Evolutionary conservation across 2,797 vertebrate species (phyloP).

Genomic region (Sebastes oblongus): DNA sequence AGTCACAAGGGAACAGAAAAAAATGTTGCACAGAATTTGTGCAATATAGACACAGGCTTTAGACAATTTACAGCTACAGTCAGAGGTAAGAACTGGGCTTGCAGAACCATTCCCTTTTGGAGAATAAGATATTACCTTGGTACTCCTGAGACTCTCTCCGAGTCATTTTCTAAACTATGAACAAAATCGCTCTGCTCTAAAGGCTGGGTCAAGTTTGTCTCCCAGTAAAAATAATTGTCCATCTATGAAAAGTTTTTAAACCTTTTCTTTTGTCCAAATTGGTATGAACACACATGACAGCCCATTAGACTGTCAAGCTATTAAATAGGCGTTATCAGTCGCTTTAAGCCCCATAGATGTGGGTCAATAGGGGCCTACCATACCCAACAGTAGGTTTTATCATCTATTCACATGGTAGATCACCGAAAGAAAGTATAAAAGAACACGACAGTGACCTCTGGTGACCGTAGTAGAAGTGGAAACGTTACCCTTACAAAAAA

Average conservation of each 20-base stretch:
- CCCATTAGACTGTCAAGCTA: neutral
- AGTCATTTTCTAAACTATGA: constrained; percentile 7
- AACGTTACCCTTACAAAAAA: too few species aligned
- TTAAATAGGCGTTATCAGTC: too few species aligned
- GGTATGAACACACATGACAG: neutral
- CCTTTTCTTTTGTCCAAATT: constrained; percentile 12
- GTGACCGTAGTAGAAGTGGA: too few species aligned
- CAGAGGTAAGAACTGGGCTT: neutral
- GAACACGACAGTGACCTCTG: too few species aligned
- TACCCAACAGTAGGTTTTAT: too few species aligned
- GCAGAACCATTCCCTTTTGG: neutral
- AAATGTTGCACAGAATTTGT: constrained; percentile 13
- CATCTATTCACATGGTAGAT: too few species aligned
- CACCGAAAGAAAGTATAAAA: too few species aligned
- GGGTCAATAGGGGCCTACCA: too few species aligned
- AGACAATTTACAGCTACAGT: constrained; percentile 4
- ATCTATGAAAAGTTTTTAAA: neutral
- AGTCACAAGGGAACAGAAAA: neutral
- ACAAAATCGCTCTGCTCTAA: constrained; percentile 4
- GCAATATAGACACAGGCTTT: constrained; percentile 7
- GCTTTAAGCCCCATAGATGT: too few species aligned
- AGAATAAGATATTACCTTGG: neutral
- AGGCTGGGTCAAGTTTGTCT: constrained; percentile 9
- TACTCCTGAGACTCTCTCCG: neutral
- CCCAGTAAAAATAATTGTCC: constrained; percentile 3